phyloP scores from a whole-genome alignment of 2,797 vertebrate genomes.

The Spheniscus humboldti region DNA sequence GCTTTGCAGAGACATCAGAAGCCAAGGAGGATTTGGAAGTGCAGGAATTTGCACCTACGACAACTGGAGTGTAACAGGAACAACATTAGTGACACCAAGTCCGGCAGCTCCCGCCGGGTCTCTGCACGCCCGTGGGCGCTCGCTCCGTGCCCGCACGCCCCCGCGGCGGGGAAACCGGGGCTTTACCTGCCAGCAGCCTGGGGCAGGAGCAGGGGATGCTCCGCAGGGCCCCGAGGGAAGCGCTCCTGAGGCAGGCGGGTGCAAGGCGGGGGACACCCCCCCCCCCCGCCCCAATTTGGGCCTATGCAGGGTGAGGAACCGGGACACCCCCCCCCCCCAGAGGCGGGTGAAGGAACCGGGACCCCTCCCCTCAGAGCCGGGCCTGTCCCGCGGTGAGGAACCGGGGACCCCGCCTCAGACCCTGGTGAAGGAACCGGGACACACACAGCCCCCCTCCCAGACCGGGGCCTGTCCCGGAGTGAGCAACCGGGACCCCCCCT shows the following conservation, averaged over 20 bases:
- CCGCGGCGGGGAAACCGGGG: too few species aligned
- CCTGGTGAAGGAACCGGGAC: background rate
- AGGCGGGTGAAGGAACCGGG: too few species aligned
- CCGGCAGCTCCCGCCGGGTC: background rate
- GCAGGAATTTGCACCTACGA: background rate
- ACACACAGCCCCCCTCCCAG: background rate
- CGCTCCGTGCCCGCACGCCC: background rate
- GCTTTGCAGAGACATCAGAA: slow-evolving; percentile 3
- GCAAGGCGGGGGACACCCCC: background rate
- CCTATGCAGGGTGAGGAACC: background rate
- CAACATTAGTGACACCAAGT: background rate
- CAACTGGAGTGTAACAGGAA: background rate
- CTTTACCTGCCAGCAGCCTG: accelerated
- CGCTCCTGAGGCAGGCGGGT: accelerated
- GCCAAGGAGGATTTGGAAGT: background rate
- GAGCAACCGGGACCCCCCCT: too few species aligned
- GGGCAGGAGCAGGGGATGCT: background rate
- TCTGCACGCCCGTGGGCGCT: accelerated
- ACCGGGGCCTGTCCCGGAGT: background rate
- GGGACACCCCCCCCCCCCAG: too few species aligned
- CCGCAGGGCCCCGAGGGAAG: background rate
- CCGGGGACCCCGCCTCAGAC: background rate
- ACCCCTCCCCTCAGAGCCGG: too few species aligned
- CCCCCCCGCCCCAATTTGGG: accelerated
- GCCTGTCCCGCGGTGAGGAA: background rate